Base-by-base conservation (phyloP, 1,140 invertebrate species). In the Aphelinus atriplicis region DNA sequence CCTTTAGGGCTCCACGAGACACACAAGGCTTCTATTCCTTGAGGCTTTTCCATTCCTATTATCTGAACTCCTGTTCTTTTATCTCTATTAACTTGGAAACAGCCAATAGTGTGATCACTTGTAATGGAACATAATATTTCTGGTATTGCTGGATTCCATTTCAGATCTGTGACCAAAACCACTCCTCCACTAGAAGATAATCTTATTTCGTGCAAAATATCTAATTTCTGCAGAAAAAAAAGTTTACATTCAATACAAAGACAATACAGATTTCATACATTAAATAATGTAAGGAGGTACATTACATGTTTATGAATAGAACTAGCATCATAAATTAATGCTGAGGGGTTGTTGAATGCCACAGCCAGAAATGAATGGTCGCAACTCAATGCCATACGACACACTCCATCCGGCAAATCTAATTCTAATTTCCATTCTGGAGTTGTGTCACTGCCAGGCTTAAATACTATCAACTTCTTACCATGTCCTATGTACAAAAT, bases 1-100 rank as follows among this genome's bases (percentile, higher is more conserved):
- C 94, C 94, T 84, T 94, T 94, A 2, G 93, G 93, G 84, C 93
- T 94, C 94, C 94, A 95, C 56, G 90, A 90, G 9, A 92, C 80
- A 71, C 89, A 91, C 1, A 84, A 67, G 5, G 83, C 82, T 56
- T 85, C 83, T 1, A 84, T 4, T 2, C 78, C 79, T 4, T 79
- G 76, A 5, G 84, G n/a, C 75, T 78, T 83, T 65, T 84, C 80
- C 65, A 84, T 66, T 53, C 78, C 80, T 53, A 81, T 68, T 56
- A 85, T 56, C 62, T 76, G 75, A 51, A 81, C 70, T 48, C 77
- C 77, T n/a, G 79, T 56, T 66, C 80, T 81, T 66, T 82, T 81
- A 3, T 86, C 82, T 5, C 73, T 73, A 61, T 81, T 85, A 10
- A 88, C 73, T 70, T 84, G 81, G 57, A 87, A 87, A 68, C 82